Conservation (phyloP, 2,888 invertebrate species). For the Drosophila nigricruria region DNA sequence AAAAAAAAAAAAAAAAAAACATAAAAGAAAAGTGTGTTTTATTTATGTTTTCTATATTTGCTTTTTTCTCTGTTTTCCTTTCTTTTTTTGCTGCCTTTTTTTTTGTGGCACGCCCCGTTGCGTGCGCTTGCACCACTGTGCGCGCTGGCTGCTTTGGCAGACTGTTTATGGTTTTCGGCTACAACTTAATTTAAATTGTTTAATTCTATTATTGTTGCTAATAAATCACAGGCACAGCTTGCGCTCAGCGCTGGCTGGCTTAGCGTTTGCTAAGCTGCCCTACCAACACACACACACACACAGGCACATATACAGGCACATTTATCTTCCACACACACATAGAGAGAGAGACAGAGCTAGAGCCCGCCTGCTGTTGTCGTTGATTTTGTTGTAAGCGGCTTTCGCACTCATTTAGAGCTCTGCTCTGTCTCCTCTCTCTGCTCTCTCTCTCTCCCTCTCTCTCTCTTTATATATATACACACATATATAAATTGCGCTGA, state of each 20-base stretch:
- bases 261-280: slow-evolving; percentile 77
- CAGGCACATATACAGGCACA: slow-evolving; percentile 48
- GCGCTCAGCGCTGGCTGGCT: slow-evolving; percentile 73
- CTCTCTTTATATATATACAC: neutral
- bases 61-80: neutral
- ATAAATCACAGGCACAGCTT: slow-evolving; percentile 83
- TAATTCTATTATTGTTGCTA: slow-evolving; percentile 83
- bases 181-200: slow-evolving; percentile 84
- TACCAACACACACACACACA: slow-evolving; percentile 43
- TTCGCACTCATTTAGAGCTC: slow-evolving; percentile 59
- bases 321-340: slow-evolving; percentile 65
- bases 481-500: slow-evolving; percentile 68
- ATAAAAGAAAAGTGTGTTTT: slow-evolving; percentile 19
- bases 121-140: slow-evolving; percentile 38
- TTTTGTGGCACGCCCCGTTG: slow-evolving; percentile 56
- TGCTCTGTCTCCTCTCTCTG: neutral
- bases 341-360: neutral
- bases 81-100: neutral
- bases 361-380: slow-evolving; percentile 54
- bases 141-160: slow-evolving; percentile 66
- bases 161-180: slow-evolving; percentile 82
- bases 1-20: slow-evolving; percentile 18
- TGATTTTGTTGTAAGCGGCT: slow-evolving; percentile 72
- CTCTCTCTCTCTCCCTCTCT: neutral
- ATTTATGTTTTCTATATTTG: slow-evolving; percentile 2